Conservation (phyloP, 2,888 invertebrate species). For the Clusia tigrina region DNA sequence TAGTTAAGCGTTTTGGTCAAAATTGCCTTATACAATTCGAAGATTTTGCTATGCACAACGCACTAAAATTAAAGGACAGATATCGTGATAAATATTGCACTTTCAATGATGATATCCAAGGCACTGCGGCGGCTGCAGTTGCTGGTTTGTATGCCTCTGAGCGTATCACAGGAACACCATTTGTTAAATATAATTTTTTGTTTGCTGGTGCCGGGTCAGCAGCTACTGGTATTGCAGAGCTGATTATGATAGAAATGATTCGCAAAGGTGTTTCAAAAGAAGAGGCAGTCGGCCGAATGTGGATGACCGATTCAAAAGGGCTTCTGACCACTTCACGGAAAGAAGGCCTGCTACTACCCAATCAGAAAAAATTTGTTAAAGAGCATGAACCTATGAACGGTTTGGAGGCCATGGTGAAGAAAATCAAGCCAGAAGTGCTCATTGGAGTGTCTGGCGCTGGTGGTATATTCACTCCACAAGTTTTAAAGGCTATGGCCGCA, state of each 20-base stretch:
- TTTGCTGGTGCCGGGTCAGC: constrained; percentile 95
- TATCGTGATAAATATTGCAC: constrained; percentile 93
- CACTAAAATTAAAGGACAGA: constrained; percentile 91
- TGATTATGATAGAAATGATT: constrained; percentile 89
- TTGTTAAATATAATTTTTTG: constrained; percentile 87
- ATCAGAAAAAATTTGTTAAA: constrained; percentile 78
- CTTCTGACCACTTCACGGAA: constrained; percentile 77
- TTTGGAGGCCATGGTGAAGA: constrained; percentile 80
- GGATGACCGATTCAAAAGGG: constrained; percentile 95
- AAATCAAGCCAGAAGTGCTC: constrained; percentile 80
- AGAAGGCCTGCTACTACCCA: constrained; percentile 73
- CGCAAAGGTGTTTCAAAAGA: constrained; percentile 69
- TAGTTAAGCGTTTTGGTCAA: constrained; percentile 85
- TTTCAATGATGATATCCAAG: constrained; percentile 99
- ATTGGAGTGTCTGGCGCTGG: constrained; percentile 91
- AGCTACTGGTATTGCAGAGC: constrained; percentile 89
- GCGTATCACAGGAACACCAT: constrained; percentile 69
- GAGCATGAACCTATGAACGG: constrained; percentile 80
- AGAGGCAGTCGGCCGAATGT: constrained; percentile 83
- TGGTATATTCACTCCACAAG: constrained; percentile 88
- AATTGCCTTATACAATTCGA: constrained; percentile 91
- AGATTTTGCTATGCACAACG: constrained; percentile 97
- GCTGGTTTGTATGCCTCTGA: constrained; percentile 76
- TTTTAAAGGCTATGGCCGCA: constrained; percentile 85
- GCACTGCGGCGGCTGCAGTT: constrained; percentile 94